Evolutionary conservation across 2,797 vertebrate genomes (phyloP).

Genomic region (Cottoperca gobio): DNA sequence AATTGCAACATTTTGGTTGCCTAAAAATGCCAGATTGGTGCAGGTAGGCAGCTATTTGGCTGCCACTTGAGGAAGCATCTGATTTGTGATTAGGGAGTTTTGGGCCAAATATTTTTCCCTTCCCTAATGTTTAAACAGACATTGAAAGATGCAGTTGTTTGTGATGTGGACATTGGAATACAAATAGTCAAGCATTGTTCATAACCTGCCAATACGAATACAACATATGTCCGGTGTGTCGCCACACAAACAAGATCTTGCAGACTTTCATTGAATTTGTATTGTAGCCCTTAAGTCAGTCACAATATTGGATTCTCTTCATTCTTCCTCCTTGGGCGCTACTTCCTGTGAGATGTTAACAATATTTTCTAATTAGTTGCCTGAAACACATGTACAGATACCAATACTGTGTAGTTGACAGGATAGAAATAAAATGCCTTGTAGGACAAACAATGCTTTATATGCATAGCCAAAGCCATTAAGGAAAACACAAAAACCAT

Average conservation of each 20-base stretch:
- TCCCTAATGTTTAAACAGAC: not conserved
- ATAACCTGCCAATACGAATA: slow-evolving; percentile 9
- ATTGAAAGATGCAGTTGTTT: not conserved
- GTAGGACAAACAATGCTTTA: slow-evolving; percentile 65
- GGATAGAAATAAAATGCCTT: slow-evolving; percentile 62
- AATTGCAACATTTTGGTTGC: no score
- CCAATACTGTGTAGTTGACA: slow-evolving; percentile 64
- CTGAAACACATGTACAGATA: slow-evolving; percentile 55
- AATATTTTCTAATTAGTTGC: slow-evolving; percentile 74
- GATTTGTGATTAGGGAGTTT: not conserved
- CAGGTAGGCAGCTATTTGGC: not conserved
- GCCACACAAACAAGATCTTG: slow-evolving; percentile 3
- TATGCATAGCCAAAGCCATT: slow-evolving; percentile 71
- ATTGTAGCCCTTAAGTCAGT: slow-evolving; percentile 26
- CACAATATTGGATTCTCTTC: slow-evolving; percentile 42
- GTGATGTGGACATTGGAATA: not conserved
- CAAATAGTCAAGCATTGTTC: not conserved
- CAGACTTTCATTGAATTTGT: slow-evolving; percentile 18
- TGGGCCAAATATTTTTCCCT: not conserved
- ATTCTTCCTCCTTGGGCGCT: slow-evolving; percentile 27
- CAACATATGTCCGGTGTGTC: slow-evolving; percentile 1
- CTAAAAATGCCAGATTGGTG: not conserved
- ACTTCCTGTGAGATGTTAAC: slow-evolving; percentile 66
- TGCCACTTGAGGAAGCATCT: not conserved
- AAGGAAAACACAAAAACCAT: slow-evolving; percentile 62